A percentile compares a stretch with the other conserved stretches of the same genome.
phyloP scores from a whole-genome alignment of 2,888 invertebrate species.

The Cybosia mesomella region DNA sequence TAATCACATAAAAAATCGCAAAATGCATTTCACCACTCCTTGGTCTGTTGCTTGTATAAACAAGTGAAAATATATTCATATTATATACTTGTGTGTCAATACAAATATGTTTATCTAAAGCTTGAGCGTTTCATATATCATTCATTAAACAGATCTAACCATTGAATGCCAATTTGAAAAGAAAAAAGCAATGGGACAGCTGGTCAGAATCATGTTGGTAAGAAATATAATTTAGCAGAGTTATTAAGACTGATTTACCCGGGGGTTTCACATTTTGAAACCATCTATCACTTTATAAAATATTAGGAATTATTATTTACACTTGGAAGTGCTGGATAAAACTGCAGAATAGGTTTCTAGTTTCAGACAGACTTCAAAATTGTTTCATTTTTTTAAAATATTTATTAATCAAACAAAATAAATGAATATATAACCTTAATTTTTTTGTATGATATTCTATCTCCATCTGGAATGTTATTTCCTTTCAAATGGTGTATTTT shows the following conservation, averaged over 20 bases:
- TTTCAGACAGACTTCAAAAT: background rate
- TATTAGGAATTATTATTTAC: background rate
- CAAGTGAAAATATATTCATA: slow-evolving; percentile 3
- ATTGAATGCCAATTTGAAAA: slow-evolving; percentile 13
- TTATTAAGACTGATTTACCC: background rate
- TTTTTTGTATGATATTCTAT: too few species aligned
- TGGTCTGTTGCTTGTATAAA: slow-evolving; percentile 81
- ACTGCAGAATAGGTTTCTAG: background rate
- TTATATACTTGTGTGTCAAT: slow-evolving; percentile 15
- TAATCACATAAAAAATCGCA: slow-evolving; percentile 71
- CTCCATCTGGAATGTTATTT: too few species aligned
- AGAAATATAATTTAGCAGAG: background rate
- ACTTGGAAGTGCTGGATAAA: background rate
- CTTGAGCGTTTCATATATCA: slow-evolving; percentile 26
- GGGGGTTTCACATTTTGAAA: background rate
- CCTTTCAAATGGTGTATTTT: too few species aligned
- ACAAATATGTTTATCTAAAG: slow-evolving; percentile 27
- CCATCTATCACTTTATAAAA: background rate
- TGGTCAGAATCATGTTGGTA: background rate
- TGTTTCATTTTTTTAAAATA: background rate
- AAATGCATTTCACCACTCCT: slow-evolving; percentile 72
- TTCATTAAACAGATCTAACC: background rate
- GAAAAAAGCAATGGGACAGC: background rate
- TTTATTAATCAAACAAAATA: background rate
- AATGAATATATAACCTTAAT: too few species aligned